These are phyloP conservation scores for Anarrhichthys ocellatus DNA, from an alignment of 2,113 vertebrate genomes.

Conservation along the genomic window DNA sequence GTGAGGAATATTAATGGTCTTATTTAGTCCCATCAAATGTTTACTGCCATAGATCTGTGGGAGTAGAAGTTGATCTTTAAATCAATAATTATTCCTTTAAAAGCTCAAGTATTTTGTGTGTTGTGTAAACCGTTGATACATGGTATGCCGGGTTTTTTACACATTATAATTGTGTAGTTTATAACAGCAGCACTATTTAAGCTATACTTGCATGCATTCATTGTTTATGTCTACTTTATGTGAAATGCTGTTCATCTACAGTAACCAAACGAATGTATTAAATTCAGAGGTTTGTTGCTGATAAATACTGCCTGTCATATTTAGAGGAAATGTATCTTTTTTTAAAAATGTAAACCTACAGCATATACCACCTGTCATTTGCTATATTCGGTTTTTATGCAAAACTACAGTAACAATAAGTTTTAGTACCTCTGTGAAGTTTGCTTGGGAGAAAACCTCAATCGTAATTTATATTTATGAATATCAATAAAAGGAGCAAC, in stretches of 20 bases:
- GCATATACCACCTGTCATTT: not conserved
- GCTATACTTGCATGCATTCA: not conserved
- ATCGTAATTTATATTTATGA: not conserved
- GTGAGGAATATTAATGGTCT: slow-evolving; percentile 39
- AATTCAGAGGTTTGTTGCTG: not conserved
- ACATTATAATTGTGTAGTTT: not conserved
- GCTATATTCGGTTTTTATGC: not conserved
- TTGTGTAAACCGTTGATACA: not conserved
- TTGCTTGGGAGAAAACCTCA: not conserved
- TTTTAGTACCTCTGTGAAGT: not conserved
- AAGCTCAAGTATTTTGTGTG: not conserved
- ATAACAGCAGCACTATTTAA: not conserved
- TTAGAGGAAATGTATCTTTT: not conserved
- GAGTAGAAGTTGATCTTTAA: not conserved
- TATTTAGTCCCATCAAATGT: slow-evolving; percentile 15
- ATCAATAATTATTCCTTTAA: not conserved
- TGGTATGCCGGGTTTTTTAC: not conserved
- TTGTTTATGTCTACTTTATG: not conserved
- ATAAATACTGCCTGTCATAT: not conserved
- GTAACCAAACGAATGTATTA: not conserved
- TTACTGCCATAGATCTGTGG: not conserved
- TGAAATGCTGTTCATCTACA: not conserved
- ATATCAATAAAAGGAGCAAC: not conserved
- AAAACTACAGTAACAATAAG: not conserved
- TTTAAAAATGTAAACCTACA: not conserved